These are phyloP conservation scores for Lithobates sylvaticus DNA, from an alignment of 2,797 vertebrate genomes.

Conservation along the genomic window DNA sequence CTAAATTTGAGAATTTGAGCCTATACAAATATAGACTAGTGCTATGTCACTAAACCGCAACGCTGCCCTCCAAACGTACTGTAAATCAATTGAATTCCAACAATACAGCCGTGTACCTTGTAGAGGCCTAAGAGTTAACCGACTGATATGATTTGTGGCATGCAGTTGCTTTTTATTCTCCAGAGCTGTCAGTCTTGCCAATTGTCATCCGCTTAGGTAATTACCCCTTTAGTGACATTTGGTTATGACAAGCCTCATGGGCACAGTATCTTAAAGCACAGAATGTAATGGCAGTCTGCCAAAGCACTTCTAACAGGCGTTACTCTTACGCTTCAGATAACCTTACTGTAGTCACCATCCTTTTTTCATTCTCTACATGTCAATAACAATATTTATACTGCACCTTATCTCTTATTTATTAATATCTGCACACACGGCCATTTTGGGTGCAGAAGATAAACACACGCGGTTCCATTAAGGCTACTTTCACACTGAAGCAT, in stretches of 20 bases:
- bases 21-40: no score
- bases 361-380: neutral
- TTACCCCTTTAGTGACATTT: neutral
- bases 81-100: no score
- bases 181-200: neutral
- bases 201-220: neutral
- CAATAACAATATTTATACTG: slow-evolving; percentile 4
- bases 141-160: no score
- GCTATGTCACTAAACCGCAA: no score
- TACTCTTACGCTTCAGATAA: neutral
- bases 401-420: neutral
- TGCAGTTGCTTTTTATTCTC: no score
- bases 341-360: neutral
- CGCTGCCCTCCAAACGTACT: no score
- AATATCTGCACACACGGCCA: neutral
- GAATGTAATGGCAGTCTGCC: neutral
- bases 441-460: no score
- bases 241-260: neutral
- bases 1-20: no score
- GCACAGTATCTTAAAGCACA: slow-evolving; percentile 2
- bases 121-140: no score
- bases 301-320: neutral
- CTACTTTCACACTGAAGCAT: no score
- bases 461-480: no score
- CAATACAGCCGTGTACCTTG: no score